These are phyloP conservation scores for Prietella phreatophila DNA, from an alignment of 2,113 vertebrate genomes.

Conservation along the genomic window DNA sequence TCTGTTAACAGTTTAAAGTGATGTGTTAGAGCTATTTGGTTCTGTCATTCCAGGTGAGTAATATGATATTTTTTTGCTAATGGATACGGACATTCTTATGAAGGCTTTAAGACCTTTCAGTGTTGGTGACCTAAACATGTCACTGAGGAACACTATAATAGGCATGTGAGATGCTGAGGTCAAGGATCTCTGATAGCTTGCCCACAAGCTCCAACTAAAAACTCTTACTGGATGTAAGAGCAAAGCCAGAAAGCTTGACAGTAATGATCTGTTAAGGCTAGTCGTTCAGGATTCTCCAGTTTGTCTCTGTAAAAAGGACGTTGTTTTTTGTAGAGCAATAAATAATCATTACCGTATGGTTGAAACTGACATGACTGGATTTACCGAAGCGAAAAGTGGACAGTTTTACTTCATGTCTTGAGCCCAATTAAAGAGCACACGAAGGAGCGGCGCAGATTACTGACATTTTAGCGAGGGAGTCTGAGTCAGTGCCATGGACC, in stretches of 20 bases:
- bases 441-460: slow-evolving; percentile 15
- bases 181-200: neutral
- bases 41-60: slow-evolving; percentile 1
- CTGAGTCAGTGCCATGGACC: slow-evolving; percentile 4
- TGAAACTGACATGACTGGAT: slow-evolving; percentile 15
- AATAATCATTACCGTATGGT: slow-evolving; percentile 16
- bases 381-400: slow-evolving; percentile 13
- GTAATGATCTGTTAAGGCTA: neutral
- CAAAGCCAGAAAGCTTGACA: neutral
- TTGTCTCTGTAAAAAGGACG: neutral
- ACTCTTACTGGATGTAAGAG: neutral
- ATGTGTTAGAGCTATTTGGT: slow-evolving; percentile 2
- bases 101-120: neutral
- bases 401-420: slow-evolving; percentile 21
- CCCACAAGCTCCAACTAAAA: neutral
- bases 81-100: neutral
- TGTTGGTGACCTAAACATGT: slow-evolving; percentile 1
- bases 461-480: neutral
- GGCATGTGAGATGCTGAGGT: neutral
- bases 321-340: neutral
- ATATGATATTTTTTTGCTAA: slow-evolving; percentile 18
- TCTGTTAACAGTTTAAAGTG: neutral
- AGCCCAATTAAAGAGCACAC: slow-evolving; percentile 22
- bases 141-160: neutral
- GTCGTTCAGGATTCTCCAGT: neutral